Conservation (phyloP, 2,113 vertebrate species). For the Cryptoleucopteryx plumbea region DNA sequence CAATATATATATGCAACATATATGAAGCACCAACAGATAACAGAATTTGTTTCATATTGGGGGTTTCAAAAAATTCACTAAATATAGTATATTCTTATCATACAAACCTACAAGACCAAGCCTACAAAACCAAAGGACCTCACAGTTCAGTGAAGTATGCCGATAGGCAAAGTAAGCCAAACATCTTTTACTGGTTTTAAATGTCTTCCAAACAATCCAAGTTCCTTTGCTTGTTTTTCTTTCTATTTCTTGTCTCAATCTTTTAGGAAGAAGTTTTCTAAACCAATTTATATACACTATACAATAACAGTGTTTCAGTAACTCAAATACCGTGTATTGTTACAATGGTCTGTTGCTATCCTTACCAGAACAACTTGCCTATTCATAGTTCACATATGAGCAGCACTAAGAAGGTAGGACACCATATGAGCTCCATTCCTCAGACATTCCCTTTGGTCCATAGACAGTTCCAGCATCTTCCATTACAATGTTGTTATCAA, state of each 20-base stretch:
- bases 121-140: not conserved
- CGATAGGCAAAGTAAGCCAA: not conserved
- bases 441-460: not conserved
- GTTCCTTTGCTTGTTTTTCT: not conserved
- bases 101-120: not conserved
- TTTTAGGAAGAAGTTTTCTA: not conserved
- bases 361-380: not conserved
- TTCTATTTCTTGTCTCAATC: fast-evolving
- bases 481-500: not conserved
- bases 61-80: not conserved
- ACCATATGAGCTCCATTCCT: not conserved
- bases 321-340: not conserved
- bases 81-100: not conserved
- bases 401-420: not conserved
- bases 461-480: not conserved
- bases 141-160: not conserved
- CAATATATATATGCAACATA: not conserved
- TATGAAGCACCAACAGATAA: not conserved
- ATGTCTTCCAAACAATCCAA: not conserved
- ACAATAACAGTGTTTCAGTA: not conserved
- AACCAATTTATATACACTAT: not conserved
- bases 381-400: not conserved
- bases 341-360: not conserved
- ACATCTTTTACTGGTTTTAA: not conserved
- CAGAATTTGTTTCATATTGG: not conserved